Percentiles rank a stretch among this genome's conserved stretches.
phyloP scores from a whole-genome alignment of 2,888 invertebrate genomes.

The Cheilosia vernalis region DNA sequence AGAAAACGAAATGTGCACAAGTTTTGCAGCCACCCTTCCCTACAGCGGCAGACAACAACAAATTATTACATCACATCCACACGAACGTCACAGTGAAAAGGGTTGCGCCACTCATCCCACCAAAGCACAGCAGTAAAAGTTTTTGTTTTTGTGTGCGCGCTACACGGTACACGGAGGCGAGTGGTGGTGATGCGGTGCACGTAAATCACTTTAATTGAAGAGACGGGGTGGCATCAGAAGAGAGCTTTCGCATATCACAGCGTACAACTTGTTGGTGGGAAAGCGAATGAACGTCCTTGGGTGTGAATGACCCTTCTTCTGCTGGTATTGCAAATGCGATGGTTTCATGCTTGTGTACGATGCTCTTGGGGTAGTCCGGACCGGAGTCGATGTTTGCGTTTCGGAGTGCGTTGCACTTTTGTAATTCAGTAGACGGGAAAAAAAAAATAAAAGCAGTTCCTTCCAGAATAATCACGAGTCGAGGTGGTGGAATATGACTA shows the following conservation, averaged over 20 bases:
- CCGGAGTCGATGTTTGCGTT: conserved; percentile 36
- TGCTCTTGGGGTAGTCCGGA: conserved; percentile 29
- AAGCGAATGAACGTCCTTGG: conserved; percentile 78
- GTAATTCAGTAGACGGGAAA: conserved; percentile 62
- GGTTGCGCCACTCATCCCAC: conserved; percentile 15
- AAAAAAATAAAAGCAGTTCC: conserved; percentile 21
- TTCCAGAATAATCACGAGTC: conserved; percentile 13
- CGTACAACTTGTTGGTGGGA: conserved; percentile 74
- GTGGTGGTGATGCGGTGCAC: conserved; percentile 49
- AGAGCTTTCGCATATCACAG: conserved; percentile 62
- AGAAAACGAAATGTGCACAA: conserved; percentile 77
- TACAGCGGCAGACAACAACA: conserved; percentile 34
- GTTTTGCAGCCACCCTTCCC: conserved; percentile 63
- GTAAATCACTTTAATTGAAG: conserved; percentile 66
- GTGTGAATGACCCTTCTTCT: conserved; percentile 76
- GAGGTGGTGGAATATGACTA: conserved; percentile 18
- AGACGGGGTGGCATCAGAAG: conserved; percentile 22
- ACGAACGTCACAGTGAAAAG: conserved; percentile 19
- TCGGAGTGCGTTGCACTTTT: conserved; percentile 73
- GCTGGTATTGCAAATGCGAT: conserved; percentile 1
- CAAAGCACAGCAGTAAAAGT: conserved; percentile 57
- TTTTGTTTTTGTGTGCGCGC: conserved; percentile 67
- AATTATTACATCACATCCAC: conserved; percentile 58
- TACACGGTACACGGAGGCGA: neutral
- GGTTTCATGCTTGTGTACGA: conserved; percentile 34